A percentile compares a stretch with the other conserved stretches of the same genome.
Evolutionary conservation across 2,888 invertebrate species (phyloP).

Genomic region (Rotaria socialis): DNA sequence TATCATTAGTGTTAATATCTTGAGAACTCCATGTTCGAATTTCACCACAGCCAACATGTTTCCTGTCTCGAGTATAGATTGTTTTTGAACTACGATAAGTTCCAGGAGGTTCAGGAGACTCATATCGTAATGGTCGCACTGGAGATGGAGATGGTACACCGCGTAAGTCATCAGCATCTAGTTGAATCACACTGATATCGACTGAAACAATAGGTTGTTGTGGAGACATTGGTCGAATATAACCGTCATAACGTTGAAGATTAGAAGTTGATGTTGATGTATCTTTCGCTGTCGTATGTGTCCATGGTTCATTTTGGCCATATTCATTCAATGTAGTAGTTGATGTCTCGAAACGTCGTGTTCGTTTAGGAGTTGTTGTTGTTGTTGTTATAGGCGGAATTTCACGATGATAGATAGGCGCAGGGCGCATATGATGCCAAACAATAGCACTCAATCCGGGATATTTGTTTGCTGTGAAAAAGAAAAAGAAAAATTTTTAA

Average conservation of each 20-base stretch:
- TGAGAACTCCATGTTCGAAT: neutral
- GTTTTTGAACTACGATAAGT: neutral
- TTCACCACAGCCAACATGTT: neutral
- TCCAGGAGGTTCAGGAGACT: neutral
- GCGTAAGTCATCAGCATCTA: neutral
- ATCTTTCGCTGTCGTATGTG: neutral
- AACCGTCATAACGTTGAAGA: neutral
- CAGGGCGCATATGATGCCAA: neutral
- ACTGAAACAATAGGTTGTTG: neutral
- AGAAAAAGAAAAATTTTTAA: too few species aligned
- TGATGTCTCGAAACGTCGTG: conserved; percentile 35
- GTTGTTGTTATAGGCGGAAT: too few species aligned
- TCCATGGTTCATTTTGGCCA: neutral
- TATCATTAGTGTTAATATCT: neutral
- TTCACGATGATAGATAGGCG: neutral
- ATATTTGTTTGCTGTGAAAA: neutral
- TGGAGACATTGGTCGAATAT: conserved; percentile 22
- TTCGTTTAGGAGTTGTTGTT: neutral
- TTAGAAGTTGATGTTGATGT: neutral
- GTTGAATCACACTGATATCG: neutral
- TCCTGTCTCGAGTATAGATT: neutral
- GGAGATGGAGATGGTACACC: neutral
- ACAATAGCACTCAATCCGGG: conserved; percentile 1
- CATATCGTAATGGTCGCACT: too few species aligned
- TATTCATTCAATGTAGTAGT: neutral